A percentile compares a stretch with the other conserved stretches of the same genome.
Conservation (phyloP, 2,113 vertebrate species). For the Mobula birostris region DNA sequence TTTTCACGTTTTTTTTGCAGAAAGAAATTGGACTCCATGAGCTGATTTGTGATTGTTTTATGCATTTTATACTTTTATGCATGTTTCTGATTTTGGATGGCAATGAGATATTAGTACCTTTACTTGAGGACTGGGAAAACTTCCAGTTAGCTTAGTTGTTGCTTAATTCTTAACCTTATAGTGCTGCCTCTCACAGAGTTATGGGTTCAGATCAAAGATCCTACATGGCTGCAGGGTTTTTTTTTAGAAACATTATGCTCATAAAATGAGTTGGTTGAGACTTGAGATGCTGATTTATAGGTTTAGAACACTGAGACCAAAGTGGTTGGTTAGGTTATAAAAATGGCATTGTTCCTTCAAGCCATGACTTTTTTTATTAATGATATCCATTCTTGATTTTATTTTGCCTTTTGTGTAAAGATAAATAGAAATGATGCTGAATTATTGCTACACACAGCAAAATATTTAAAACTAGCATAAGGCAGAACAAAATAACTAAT, state of each 20-base stretch:
- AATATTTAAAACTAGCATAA: slow-evolving; percentile 48
- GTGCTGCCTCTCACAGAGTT: slow-evolving; percentile 39
- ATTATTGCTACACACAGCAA: slow-evolving; percentile 33
- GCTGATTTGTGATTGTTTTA: neutral
- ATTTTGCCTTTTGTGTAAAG: accelerated
- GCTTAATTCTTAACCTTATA: neutral
- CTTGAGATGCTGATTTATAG: slow-evolving; percentile 40
- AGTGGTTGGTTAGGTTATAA: neutral
- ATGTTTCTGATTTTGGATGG: neutral
- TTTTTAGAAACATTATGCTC: slow-evolving; percentile 45
- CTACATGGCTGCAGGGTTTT: slow-evolving; percentile 21
- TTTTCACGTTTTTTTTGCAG: neutral
- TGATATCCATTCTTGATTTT: neutral
- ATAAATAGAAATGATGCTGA: slow-evolving; percentile 39
- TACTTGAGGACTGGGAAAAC: neutral
- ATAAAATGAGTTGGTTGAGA: slow-evolving; percentile 41
- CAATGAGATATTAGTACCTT: neutral
- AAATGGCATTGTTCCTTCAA: slow-evolving; percentile 16
- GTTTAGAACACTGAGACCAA: neutral
- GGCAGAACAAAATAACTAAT: slow-evolving; percentile 59
- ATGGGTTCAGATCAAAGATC: slow-evolving; percentile 42
- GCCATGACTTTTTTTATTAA: slow-evolving; percentile 22
- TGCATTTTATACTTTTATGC: neutral
- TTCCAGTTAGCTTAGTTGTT: neutral
- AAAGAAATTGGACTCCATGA: neutral